Evolutionary conservation across 2,113 vertebrate species (phyloP), one percentile per base, ranked within the genome.

Genomic region (Ramphastos sulfuratus): DNA sequence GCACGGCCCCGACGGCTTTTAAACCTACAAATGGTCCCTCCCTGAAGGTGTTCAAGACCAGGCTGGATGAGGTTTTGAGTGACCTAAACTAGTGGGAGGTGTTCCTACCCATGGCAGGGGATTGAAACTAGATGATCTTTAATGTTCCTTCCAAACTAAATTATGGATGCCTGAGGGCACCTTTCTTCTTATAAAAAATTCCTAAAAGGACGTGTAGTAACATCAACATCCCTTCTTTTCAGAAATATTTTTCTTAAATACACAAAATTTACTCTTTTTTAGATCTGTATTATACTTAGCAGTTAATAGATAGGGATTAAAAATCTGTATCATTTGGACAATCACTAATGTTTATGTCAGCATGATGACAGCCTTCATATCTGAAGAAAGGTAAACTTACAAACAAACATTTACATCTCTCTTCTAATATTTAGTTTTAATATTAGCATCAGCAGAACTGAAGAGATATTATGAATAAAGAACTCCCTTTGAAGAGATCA

Each of bases 321-420:
- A 93, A 75, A 16, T 8, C 14, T 14, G 3, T 58, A 7, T 48
- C 46, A 35, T 78, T 88, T 80, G 44, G 19, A 31, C 4, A 5
- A 70, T 69, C 77, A 73, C 24, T 73, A 65, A 82, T 88, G 28
- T 3, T 80, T 37, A 27, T 55, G 39, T 83, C 52, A 85, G 14
- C 66, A 37, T 54, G 37, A 87, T 70, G 19, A 88, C 59, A 24
- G 28, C 88, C 64, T 20, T 25, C 30, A 19, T 30, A 88, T 55
- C 74, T 66, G 70, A 89, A 73, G 50, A 63, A 96, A 66, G 23
- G 5, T 50, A 92, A 91, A 87, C 6, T 94, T 63, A 75, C 7
- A 15, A 91, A 67, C 10, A 89, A 95, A 60, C 16, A 77, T 94
- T 92, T 39, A 75, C 10, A 48, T 76, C 94, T 95, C 70, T 78